Evolutionary conservation across 2,113 vertebrate genomes (phyloP).

Genomic region (Ceyx cyanopectus): DNA sequence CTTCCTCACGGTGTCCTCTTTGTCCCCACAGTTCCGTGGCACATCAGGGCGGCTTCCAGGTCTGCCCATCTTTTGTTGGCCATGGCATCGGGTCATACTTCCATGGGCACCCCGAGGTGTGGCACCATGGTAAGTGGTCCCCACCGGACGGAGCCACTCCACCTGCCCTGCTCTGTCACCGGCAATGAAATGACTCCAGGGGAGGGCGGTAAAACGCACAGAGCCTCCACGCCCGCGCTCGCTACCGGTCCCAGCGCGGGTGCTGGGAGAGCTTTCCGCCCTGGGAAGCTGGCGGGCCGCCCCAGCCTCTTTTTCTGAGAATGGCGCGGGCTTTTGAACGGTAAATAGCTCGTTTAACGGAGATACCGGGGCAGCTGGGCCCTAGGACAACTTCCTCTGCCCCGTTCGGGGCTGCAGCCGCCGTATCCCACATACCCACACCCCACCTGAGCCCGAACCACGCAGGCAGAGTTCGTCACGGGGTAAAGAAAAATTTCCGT

Average conservation of each 20-base stretch:
- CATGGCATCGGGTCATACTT: slow-evolving; percentile 96
- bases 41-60: slow-evolving; percentile 79
- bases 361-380: background rate
- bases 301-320: background rate
- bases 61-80: slow-evolving; percentile 92
- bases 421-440: background rate
- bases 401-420: background rate
- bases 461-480: background rate
- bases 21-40: slow-evolving; percentile 83
- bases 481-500: background rate
- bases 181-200: background rate
- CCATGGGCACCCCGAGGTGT: slow-evolving; percentile 95
- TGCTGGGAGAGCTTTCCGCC: background rate
- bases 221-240: fast-evolving
- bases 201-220: background rate
- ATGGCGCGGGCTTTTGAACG: background rate
- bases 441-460: background rate
- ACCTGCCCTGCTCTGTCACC: no score
- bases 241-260: background rate
- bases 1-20: background rate
- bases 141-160: background rate
- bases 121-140: slow-evolving; percentile 90
- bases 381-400: background rate
- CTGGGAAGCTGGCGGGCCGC: background rate
- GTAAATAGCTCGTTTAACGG: background rate